Evolutionary conservation across 2,113 vertebrate species (phyloP).

Genomic region (Pygoscelis antarcticus): DNA sequence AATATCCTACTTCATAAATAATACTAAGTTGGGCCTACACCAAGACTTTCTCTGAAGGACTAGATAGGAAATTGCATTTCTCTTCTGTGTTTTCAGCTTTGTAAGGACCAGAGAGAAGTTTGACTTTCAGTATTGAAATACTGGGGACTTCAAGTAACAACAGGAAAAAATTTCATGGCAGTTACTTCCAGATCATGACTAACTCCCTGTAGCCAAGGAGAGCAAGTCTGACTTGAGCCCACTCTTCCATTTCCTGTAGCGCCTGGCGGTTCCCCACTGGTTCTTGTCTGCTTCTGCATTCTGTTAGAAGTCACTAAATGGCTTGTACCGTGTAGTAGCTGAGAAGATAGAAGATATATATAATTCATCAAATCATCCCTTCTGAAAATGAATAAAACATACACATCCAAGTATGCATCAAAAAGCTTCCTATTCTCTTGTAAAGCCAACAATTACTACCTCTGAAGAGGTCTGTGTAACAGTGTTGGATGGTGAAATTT

Average conservation of each 20-base stretch:
- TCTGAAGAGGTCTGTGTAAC: background rate
- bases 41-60: background rate
- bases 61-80: background rate
- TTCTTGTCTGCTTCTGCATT: background rate
- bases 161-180: background rate
- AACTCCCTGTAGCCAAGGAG: background rate
- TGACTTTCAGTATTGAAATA: background rate
- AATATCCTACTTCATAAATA: background rate
- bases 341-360: background rate
- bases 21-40: background rate
- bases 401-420: background rate
- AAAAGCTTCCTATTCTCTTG: background rate
- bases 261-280: background rate
- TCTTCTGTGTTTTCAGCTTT: background rate
- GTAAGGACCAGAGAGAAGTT: background rate
- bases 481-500: background rate
- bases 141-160: background rate
- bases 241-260: background rate
- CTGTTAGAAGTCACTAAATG: slow-evolving; percentile 17
- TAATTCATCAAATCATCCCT: slow-evolving; percentile 50
- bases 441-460: slow-evolving; percentile 28
- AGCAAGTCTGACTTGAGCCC: background rate
- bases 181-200: background rate
- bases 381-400: slow-evolving; percentile 59
- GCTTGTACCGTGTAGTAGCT: background rate